These are phyloP conservation scores for Orthosia incerta DNA, from an alignment of 2,888 invertebrate species.

Conservation along the genomic window DNA sequence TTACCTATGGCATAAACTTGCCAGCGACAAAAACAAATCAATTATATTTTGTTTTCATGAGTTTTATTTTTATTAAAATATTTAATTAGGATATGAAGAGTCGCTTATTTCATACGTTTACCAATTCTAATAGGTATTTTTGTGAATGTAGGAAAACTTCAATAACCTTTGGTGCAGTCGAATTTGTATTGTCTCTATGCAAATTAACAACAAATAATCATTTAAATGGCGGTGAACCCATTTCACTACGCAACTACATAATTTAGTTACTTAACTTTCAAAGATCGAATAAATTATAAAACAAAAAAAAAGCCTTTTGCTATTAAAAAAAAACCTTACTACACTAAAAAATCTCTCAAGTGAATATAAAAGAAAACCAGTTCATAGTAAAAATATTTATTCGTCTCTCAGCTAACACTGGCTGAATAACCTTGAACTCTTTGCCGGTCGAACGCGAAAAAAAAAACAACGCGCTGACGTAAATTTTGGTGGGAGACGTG, in stretches of 20 bases:
- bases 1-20: constrained; percentile 3
- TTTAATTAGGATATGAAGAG: neutral
- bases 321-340: neutral
- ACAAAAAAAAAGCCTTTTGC: neutral
- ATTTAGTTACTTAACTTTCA: neutral
- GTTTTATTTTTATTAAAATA: neutral
- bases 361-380: constrained; percentile 42
- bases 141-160: constrained; percentile 24
- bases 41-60: neutral
- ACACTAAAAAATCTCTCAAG: constrained; percentile 1
- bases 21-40: neutral
- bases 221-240: constrained; percentile 20
- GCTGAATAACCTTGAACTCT: constrained; percentile 78
- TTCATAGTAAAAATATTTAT: constrained; percentile 52
- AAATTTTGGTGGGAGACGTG: constrained; percentile 70
- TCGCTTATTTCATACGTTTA: neutral
- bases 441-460: constrained; percentile 70
- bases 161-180: constrained; percentile 13
- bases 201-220: constrained; percentile 18
- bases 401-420: constrained; percentile 56
- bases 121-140: constrained; percentile 30
- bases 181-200: constrained; percentile 36
- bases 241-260: constrained; percentile 10
- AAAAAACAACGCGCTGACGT: constrained; percentile 73
- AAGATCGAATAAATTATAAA: neutral